Base-by-base conservation (phyloP, 2,113 vertebrate species). In the Coreoperca whiteheadi region DNA sequence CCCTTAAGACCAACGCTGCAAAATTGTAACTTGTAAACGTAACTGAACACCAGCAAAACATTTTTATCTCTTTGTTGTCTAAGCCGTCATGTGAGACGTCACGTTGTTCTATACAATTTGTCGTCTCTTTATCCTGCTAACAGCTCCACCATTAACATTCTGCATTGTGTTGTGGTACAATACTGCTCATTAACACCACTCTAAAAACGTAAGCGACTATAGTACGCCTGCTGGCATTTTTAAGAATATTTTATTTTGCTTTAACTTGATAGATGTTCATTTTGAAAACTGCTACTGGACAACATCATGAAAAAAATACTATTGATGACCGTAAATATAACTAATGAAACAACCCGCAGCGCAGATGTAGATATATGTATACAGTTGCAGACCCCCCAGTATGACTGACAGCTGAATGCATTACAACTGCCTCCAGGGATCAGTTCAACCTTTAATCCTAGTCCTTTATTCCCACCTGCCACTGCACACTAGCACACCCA, bases 361-460 rank as follows among this genome's bases (percentile, higher is more conserved):
- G 16, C 77, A 76, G 54, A 86, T 43, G 41, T 56, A 21, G 54
- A 66, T 39, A 63, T 37, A 30, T 64, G 68, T 25, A 72, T 53
- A 74, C 53, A 30, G 14, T 34, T 46, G 20, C 10, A 79, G 50
- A 61, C 21, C 3, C 43, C 28, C 8, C 28, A 68, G 34, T n/a
- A 74, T 39, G n/a, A 89, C 75, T 74, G 78, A 88, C 85, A 86
- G 82, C 57, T 82, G 69, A 82, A 85, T 68, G 59, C 41, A 76
- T 85, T 61, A 79, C 66, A 87, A 34, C 65, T 54, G 76, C 67
- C 87, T 61, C 57, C 25, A 50, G 86, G 77, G 84, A 89, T 54
- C 25, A 37, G 25, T 79, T 69, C 84, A 82, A 85, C 63, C 88
- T 79, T 88, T 85, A 82, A 83, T 77, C 37, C 20, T 54, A 41